phyloP scores from a whole-genome alignment of 2,113 vertebrate species.

The Mesocricetus auratus region DNA sequence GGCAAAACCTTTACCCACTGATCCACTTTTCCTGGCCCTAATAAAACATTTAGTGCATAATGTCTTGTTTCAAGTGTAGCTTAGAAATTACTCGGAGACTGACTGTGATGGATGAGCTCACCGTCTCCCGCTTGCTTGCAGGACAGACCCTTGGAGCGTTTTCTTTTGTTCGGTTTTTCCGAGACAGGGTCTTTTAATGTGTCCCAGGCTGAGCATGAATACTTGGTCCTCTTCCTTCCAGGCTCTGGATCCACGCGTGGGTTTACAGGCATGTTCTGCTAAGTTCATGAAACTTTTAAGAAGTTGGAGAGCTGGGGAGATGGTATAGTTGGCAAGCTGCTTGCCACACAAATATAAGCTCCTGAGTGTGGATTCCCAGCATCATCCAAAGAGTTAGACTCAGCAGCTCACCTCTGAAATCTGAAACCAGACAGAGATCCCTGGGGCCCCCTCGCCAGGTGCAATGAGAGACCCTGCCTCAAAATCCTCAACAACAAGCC shows the following conservation, averaged over 20 bases:
- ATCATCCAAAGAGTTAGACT: no score
- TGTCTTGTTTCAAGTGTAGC: neutral
- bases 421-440: neutral
- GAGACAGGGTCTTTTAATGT: neutral
- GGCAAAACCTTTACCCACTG: neutral
- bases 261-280: neutral
- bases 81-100: slow-evolving; percentile 1
- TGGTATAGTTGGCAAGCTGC: neutral
- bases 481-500: neutral
- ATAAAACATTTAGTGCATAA: neutral
- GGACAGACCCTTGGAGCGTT: neutral
- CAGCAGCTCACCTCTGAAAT: neutral
- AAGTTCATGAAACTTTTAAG: neutral
- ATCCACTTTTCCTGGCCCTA: neutral
- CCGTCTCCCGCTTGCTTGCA: neutral
- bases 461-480: neutral
- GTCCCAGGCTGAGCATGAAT: neutral
- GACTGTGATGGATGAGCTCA: neutral
- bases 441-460: neutral
- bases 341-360: neutral
- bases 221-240: neutral
- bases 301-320: neutral
- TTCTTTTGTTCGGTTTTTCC: neutral
- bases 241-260: neutral
- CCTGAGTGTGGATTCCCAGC: neutral